phyloP scores from a whole-genome alignment of 1,140 invertebrate species.

The Ditylenchus dipsaci region DNA sequence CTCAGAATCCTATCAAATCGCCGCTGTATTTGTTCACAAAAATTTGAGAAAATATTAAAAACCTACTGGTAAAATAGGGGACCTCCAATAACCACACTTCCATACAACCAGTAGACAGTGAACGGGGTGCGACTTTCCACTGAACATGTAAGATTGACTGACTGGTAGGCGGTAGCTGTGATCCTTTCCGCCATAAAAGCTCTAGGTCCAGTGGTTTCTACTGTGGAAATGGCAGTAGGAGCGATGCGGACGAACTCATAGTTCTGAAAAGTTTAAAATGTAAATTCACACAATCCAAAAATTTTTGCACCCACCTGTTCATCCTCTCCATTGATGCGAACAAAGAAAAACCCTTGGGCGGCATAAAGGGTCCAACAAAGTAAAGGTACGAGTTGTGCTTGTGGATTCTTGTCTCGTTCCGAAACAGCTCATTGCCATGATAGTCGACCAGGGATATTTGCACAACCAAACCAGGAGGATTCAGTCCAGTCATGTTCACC shows the following conservation, averaged over 20 bases:
- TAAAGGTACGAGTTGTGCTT: constrained; percentile 59
- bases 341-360: constrained; percentile 63
- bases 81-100: constrained; percentile 54
- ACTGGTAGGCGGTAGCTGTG: constrained; percentile 50
- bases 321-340: constrained; percentile 60
- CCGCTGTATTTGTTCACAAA: too few species aligned
- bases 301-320: constrained; percentile 20
- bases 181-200: constrained; percentile 57
- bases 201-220: constrained; percentile 53
- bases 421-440: constrained; percentile 60
- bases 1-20: too few species aligned
- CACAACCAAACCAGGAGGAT: constrained; percentile 57
- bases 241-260: constrained; percentile 61
- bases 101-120: constrained; percentile 62
- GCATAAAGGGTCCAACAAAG: constrained; percentile 59
- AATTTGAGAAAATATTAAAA: background rate
- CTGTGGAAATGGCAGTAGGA: constrained; percentile 59
- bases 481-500: constrained; percentile 56
- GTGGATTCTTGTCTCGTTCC: constrained; percentile 53
- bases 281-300: background rate
- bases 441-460: constrained; percentile 62
- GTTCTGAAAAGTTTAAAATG: constrained; percentile 40
- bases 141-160: constrained; percentile 60
- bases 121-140: constrained; percentile 64
- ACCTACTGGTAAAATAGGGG: constrained; percentile 53